Evolutionary conservation across 2,888 invertebrate genomes (phyloP), one percentile per base, ranked within the genome.

Genomic region (Ectobius pallidus): DNA sequence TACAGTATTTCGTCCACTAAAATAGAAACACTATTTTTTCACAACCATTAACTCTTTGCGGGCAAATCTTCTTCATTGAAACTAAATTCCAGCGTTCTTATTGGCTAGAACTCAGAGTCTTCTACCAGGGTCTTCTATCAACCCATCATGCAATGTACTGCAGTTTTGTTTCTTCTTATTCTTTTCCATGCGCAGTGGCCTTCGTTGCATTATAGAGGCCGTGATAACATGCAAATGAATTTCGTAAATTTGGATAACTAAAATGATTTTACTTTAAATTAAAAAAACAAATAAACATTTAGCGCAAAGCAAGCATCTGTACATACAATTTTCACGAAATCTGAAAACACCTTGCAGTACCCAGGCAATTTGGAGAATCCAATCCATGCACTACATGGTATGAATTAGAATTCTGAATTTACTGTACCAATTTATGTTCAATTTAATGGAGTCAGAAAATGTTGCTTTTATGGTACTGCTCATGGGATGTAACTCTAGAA

Each of bases 111-210:
- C 68, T 73, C 78, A 83, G 84, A 81, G 82, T 81, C 79, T 77
- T 84, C 83, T 83, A 83, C 82, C 84, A 83, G 84, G 81, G 83
- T 81, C 80, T 79, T 84, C 84, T 84, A 82, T 82, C 83, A 78
- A 72, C 79, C 83, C 83, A 78, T 75, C 78, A 79, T 83, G 80
- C 83, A 75, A 65, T 44, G 65, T 46, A 65, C 65, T 65, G 65
- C 65, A 65, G 65, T 46, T 65, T 46, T 27, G 46, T 18, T 65
- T 65, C 65, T 65, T 65, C 65, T 65, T 65, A 65, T 65, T 65
- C 44, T 39, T 65, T 44, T 46, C 46, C 65, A 65, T 65, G 65
- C 65, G 65, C 65, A 65, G 44, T 65, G 65, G 46, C 46, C 30
- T 25, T 27, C 22, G 18, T 65, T 22, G 30, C 44, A 25, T 44